These are phyloP conservation scores for Cryptosula pallasiana DNA, from an alignment of 2,888 invertebrate genomes.

Conservation along the genomic window DNA sequence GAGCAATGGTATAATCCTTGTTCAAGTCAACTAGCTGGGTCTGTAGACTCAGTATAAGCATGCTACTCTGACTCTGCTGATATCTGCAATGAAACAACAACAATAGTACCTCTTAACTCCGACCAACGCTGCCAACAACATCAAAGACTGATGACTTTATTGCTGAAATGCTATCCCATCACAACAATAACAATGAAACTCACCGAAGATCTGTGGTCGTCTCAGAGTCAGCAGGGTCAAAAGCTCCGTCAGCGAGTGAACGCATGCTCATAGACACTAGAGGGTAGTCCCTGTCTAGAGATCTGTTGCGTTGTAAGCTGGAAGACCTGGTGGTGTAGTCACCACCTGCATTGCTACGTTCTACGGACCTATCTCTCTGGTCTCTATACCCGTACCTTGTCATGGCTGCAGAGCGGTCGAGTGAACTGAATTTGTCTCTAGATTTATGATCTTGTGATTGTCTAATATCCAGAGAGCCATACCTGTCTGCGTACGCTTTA, in stretches of 20 bases:
- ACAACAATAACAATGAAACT: background rate
- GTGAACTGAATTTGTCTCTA: constrained; percentile 18
- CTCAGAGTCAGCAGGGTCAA: constrained; percentile 19
- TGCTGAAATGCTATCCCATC: background rate
- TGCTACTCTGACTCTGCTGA: constrained; percentile 24
- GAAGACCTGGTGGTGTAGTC: constrained; percentile 6
- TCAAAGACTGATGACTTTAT: background rate
- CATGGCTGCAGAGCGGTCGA: constrained; percentile 22
- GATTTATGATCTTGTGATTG: constrained; percentile 11
- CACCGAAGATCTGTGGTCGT: background rate
- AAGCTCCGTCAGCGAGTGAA: constrained; percentile 3
- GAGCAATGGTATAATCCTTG: constrained; percentile 74
- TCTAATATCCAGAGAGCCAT: constrained; percentile 10
- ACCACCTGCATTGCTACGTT: background rate
- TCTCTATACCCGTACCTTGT: constrained; percentile 17
- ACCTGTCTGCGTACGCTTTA: constrained; percentile 10
- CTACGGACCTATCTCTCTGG: constrained; percentile 24
- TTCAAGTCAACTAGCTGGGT: constrained; percentile 89
- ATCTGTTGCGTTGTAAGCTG: constrained; percentile 58
- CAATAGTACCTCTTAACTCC: background rate
- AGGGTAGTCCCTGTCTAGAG: constrained; percentile 59
- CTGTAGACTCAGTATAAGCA: constrained; percentile 48
- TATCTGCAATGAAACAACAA: constrained; percentile 8
- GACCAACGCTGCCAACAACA: background rate
- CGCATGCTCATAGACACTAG: constrained; percentile 17